Conservation (phyloP, 2,888 invertebrate species). For the Blera fallax region DNA sequence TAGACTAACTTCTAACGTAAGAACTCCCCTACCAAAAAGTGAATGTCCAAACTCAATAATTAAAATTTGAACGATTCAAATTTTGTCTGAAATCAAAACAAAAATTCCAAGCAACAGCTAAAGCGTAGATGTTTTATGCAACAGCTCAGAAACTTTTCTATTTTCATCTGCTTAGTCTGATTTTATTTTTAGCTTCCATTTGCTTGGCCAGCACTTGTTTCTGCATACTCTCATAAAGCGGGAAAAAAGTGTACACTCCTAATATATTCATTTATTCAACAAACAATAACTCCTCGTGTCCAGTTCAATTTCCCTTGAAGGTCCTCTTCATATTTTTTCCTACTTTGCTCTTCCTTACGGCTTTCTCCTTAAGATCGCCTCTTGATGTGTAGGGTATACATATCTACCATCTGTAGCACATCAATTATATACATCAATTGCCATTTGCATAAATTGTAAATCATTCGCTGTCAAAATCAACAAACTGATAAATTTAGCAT, state of each 20-base stretch:
- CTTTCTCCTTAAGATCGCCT: background rate
- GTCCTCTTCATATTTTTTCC: background rate
- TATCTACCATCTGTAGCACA: background rate
- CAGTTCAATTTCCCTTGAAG: constrained; percentile 12
- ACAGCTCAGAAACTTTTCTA: constrained; percentile 19
- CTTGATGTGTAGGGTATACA: background rate
- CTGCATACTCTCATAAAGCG: background rate
- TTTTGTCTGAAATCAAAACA: background rate
- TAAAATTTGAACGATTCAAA: constrained; percentile 1
- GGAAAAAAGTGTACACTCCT: background rate
- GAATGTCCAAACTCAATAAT: background rate
- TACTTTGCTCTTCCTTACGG: background rate
- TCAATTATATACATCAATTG: constrained; percentile 41
- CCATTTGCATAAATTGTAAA: constrained; percentile 56
- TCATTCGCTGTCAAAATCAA: constrained; percentile 56
- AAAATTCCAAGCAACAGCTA: constrained; percentile 3
- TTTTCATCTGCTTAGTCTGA: background rate
- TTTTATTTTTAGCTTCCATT: background rate
- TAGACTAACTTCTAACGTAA: background rate
- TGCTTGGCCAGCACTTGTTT: background rate
- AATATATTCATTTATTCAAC: constrained; percentile 47
- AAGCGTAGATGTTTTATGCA: constrained; percentile 14
- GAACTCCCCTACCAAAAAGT: background rate
- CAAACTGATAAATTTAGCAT: constrained; percentile 50
- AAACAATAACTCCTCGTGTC: constrained; percentile 16